Evolutionary conservation across 2,113 vertebrate species (phyloP).

Genomic region (Colistium nudipinnis): DNA sequence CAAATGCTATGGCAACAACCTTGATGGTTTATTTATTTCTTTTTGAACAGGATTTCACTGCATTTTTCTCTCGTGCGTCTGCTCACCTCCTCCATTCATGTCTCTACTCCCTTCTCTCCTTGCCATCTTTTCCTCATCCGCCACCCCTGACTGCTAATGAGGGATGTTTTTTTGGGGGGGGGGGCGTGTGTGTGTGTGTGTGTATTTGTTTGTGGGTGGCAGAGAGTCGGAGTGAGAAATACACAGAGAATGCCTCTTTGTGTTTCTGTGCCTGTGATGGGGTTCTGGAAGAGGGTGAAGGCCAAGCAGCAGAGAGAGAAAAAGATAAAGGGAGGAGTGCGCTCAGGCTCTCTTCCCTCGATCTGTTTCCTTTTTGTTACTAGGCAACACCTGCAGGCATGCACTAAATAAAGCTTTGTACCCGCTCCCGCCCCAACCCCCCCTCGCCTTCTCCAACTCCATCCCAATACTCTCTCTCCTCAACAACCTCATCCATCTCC

Average conservation of each 20-base stretch:
- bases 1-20: conserved; percentile 65
- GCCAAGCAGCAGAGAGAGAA: conserved; percentile 44
- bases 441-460: conserved; percentile 25
- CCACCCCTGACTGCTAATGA: conserved; percentile 76
- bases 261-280: conserved; percentile 18
- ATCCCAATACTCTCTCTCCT: conserved; percentile 39
- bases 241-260: conserved; percentile 33
- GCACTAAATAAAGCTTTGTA: conserved; percentile 84
- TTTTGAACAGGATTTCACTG: conserved; percentile 8
- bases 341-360: conserved; percentile 66
- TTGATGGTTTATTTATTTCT: conserved; percentile 19
- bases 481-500: conserved; percentile 60
- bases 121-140: conserved; percentile 52
- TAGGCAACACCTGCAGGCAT: conserved; percentile 87
- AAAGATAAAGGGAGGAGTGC: conserved; percentile 66
- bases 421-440: conserved; percentile 31
- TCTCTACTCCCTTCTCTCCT: conserved; percentile 43
- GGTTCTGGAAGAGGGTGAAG: conserved; percentile 43
- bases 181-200: conserved; percentile 12
- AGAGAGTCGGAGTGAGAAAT: conserved; percentile 4
- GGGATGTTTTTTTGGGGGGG: conserved; percentile 44
- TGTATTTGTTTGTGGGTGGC: background rate
- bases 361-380: conserved; percentile 83
- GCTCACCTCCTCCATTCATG: conserved; percentile 23
- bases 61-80: conserved; percentile 19